A percentile compares a stretch with the other conserved stretches of the same genome.
Evolutionary conservation across 2,888 invertebrate genomes (phyloP).

Genomic region (Dione juno): DNA sequence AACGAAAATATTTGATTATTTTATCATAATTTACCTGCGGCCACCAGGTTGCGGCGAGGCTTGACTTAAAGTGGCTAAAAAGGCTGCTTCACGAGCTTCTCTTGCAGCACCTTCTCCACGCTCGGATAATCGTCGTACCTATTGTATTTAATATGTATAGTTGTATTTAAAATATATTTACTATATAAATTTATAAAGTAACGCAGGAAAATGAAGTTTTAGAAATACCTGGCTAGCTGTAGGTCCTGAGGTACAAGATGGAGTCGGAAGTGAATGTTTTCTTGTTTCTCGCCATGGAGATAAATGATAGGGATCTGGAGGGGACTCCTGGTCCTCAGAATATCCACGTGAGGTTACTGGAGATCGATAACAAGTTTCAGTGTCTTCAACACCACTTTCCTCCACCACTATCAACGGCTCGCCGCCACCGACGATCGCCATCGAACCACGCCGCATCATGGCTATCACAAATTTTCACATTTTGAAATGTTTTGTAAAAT

Average conservation of each 20-base stretch:
- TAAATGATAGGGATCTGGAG: slow-evolving; percentile 90
- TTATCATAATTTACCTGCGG: slow-evolving; percentile 69
- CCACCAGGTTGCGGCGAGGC: slow-evolving; percentile 90
- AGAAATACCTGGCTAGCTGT: slow-evolving; percentile 90
- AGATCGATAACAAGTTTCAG: slow-evolving; percentile 83
- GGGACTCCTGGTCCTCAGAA: slow-evolving; percentile 90
- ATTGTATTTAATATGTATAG: slow-evolving; percentile 32
- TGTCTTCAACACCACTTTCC: slow-evolving; percentile 87
- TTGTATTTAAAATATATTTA: not conserved
- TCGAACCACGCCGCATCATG: slow-evolving; percentile 87
- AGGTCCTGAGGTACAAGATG: slow-evolving; percentile 92
- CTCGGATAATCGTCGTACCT: slow-evolving; percentile 91
- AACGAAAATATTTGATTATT: not conserved
- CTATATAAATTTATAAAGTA: not conserved
- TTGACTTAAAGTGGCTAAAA: slow-evolving; percentile 91
- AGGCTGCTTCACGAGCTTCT: slow-evolving; percentile 91
- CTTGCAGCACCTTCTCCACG: slow-evolving; percentile 90
- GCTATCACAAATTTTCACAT: slow-evolving; percentile 52
- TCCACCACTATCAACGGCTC: slow-evolving; percentile 93
- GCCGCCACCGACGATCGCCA: slow-evolving; percentile 83
- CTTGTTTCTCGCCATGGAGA: slow-evolving; percentile 92
- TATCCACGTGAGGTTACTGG: slow-evolving; percentile 83
- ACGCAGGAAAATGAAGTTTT: not conserved
- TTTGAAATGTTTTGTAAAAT: not conserved
- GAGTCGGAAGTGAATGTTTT: slow-evolving; percentile 93